Evolutionary conservation across 2,797 vertebrate genomes (phyloP).

Genomic region (Sternotherus odoratus): DNA sequence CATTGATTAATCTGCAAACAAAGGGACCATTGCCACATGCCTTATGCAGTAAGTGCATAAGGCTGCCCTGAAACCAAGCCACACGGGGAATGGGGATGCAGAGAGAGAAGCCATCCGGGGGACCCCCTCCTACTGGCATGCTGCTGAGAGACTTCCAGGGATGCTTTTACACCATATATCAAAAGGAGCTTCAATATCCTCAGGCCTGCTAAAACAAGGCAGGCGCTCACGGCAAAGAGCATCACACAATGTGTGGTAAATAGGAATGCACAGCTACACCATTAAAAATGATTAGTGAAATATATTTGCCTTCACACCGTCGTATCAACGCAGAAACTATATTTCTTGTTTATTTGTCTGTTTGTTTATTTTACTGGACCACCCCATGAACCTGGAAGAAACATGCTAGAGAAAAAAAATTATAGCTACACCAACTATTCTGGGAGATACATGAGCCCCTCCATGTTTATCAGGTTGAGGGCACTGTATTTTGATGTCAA

Average conservation of each 20-base stretch:
- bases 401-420: slow-evolving; percentile 80
- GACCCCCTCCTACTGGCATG: not conserved
- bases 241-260: slow-evolving; percentile 43
- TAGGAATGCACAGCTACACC: slow-evolving; percentile 53
- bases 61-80: not conserved
- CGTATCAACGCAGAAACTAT: slow-evolving; percentile 71
- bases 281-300: slow-evolving; percentile 73
- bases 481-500: slow-evolving; percentile 99
- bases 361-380: slow-evolving; percentile 85
- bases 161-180: slow-evolving; percentile 40
- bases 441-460: slow-evolving; percentile 91
- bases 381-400: slow-evolving; percentile 83
- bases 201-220: slow-evolving; percentile 48
- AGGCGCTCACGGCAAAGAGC: slow-evolving; percentile 19
- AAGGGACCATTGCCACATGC: not conserved
- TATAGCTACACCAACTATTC: slow-evolving; percentile 87
- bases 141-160: not conserved
- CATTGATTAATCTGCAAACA: fast-evolving
- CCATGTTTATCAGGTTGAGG: slow-evolving; percentile 99
- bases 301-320: slow-evolving; percentile 52
- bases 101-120: not conserved
- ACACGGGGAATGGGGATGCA: not conserved
- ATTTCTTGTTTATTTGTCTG: slow-evolving; percentile 82
- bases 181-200: not conserved
- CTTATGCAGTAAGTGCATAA: not conserved